These are phyloP conservation scores for Gopherus evgoodei DNA, from an alignment of 2,113 vertebrate species.

Conservation along the genomic window DNA sequence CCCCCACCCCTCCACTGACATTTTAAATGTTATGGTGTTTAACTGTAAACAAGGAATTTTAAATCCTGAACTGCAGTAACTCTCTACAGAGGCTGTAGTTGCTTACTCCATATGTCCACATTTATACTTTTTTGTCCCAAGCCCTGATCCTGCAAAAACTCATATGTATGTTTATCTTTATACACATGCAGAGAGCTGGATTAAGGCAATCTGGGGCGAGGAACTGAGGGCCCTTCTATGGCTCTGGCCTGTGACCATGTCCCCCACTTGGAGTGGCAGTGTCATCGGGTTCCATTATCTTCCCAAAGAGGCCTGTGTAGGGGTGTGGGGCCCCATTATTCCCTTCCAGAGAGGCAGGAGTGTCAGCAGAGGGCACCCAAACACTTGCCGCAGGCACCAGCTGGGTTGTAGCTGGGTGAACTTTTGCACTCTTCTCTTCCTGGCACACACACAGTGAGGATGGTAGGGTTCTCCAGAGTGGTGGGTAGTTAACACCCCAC, in stretches of 20 bases:
- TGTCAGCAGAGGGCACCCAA: not conserved
- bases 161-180: not conserved
- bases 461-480: fast-evolving
- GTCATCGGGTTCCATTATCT: not conserved
- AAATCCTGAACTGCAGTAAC: slow-evolving; percentile 62
- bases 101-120: slow-evolving; percentile 41
- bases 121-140: slow-evolving; percentile 63
- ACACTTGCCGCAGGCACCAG: not conserved
- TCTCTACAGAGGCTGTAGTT: slow-evolving; percentile 51
- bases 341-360: not conserved
- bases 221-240: not conserved
- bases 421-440: not conserved
- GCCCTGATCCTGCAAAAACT: not conserved
- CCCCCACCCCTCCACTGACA: slow-evolving; percentile 63
- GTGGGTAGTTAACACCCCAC: not conserved
- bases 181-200: not conserved
- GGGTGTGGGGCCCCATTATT: fast-evolving
- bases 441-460: not conserved
- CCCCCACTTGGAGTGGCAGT: not conserved
- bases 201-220: not conserved
- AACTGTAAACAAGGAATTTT: slow-evolving; percentile 79
- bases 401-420: not conserved
- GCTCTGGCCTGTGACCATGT: not conserved
- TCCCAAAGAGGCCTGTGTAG: not conserved
- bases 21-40: slow-evolving; percentile 81